Base-by-base conservation (phyloP, 2,113 vertebrate species). In the Anolis carolinensis region DNA sequence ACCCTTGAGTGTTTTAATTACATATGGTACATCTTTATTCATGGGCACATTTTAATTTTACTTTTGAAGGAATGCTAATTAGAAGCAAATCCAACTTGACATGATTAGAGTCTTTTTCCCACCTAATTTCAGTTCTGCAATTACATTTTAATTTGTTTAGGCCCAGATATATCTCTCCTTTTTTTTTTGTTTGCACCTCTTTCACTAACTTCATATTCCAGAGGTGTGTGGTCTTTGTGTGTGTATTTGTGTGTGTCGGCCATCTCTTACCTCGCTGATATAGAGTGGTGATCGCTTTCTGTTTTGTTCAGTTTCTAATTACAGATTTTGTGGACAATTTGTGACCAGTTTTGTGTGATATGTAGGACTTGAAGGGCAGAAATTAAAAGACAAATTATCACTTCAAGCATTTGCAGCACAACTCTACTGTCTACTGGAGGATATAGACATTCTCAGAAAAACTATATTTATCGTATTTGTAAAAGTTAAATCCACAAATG, bases 131-230 rank as follows among this genome's bases (percentile, higher is more conserved):
- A 73, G 81, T 70, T 74, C 70, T 75, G 85, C 85, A 86, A 86
- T 86, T 86, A 86, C 85, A 73, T 81, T 81, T 86, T 86, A 81
- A 86, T 86, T 86, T 81, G 59, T 74, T 86, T 75, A 71, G 85
- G 81, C 74, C 74, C 74, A 39, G 71, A 81, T 48, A 48, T 73
- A 36, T 75, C 34, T 75, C 27, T 63, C 34, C 14, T 5, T 32
- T 2, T 27, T 1, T 25, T 23, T 74, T 75, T 30, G 44, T 32
- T 75, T 16, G 36, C 10, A 44, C 55, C 62, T 27, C 63, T 85
- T 78, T 71, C 23, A 21, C 68, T 79, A 73, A 80, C 55, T 73
- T 67, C 32, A 32, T 27, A 21, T 81, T 81, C 11, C 21, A 72
- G 67, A 52, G 10, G 62, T 25, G 44, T 50, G 44, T 73, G 13